phyloP scores from a whole-genome alignment of 1,140 invertebrate genomes.

The Drosophila setifemur region DNA sequence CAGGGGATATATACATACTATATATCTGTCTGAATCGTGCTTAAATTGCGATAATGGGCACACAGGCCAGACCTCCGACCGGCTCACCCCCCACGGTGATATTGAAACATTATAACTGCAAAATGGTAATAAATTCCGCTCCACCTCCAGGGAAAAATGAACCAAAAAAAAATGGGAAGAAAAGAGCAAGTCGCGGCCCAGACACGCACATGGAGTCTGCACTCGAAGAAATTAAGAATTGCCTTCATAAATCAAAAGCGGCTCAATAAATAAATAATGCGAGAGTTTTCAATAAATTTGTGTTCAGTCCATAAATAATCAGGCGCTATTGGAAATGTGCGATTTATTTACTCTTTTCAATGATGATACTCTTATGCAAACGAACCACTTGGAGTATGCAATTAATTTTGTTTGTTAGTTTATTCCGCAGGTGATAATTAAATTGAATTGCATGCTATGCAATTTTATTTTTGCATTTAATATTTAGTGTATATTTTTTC shows the following conservation, averaged over 20 bases:
- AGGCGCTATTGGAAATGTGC: no score
- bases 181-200: slow-evolving; percentile 22
- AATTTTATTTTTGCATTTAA: no score
- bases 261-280: no score
- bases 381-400: no score
- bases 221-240: slow-evolving; percentile 14
- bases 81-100: slow-evolving; percentile 36
- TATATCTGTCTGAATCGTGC: slow-evolving; percentile 56
- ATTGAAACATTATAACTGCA: slow-evolving; percentile 79
- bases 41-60: slow-evolving; percentile 74
- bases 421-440: no score
- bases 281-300: no score
- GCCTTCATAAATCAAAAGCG: neutral
- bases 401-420: no score
- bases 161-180: neutral
- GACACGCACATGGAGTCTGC: slow-evolving; percentile 42
- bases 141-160: slow-evolving; percentile 29
- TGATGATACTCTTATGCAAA: no score
- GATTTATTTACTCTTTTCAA: no score
- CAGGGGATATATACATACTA: slow-evolving; percentile 35
- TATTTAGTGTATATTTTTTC: neutral
- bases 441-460: no score
- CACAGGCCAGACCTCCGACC: slow-evolving; percentile 23
- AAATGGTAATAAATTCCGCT: slow-evolving; percentile 75
- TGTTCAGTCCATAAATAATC: no score